phyloP scores from a whole-genome alignment of 2,797 vertebrate genomes.

The Thaleichthys pacificus region DNA sequence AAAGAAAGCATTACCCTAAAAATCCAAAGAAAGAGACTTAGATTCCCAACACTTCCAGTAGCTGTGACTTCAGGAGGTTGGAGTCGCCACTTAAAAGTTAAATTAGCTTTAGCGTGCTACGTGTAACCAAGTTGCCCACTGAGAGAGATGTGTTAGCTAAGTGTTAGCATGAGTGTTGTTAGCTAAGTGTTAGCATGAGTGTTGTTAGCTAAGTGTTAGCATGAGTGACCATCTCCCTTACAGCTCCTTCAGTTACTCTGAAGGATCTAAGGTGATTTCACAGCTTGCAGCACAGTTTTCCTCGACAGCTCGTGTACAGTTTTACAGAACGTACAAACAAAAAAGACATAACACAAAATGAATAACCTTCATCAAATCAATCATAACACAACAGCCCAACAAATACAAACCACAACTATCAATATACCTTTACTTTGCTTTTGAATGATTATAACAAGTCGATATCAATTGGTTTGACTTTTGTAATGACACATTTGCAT shows the following conservation, averaged over 20 bases:
- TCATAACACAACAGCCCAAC: no score
- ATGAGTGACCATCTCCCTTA: constrained; percentile 17
- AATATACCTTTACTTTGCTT: no score
- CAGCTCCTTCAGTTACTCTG: constrained; percentile 22
- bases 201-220: constrained; percentile 11
- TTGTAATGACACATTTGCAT: no score
- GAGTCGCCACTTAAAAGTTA: background rate
- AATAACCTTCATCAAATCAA: no score
- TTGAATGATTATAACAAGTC: no score
- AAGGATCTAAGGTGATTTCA: constrained; percentile 9
- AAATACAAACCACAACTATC: no score
- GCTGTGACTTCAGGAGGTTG: background rate
- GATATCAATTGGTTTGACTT: no score
- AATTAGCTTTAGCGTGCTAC: background rate
- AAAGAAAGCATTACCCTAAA: constrained; percentile 25
- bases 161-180: background rate
- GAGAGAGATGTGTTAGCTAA: constrained; percentile 25
- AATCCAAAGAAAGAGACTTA: constrained; percentile 12
- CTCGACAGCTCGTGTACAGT: background rate
- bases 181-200: no score
- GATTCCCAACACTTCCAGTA: background rate
- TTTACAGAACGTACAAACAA: no score
- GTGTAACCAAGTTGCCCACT: constrained; percentile 1
- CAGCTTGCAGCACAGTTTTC: background rate
- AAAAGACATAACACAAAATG: no score